Base-by-base conservation (phyloP, 2,888 invertebrate genomes). In the Mactromeris polynyma region DNA sequence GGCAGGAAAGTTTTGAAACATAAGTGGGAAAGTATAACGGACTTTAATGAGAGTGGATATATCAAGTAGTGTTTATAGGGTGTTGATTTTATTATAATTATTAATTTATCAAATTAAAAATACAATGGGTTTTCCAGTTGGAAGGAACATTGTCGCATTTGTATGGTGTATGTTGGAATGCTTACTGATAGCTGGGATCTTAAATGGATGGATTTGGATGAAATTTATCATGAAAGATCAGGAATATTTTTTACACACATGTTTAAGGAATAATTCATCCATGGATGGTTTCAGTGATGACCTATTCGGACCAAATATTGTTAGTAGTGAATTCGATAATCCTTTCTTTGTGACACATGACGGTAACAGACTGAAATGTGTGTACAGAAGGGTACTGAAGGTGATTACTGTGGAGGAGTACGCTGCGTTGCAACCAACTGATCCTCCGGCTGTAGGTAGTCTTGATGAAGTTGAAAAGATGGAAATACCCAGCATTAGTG, bases 171-270 rank as follows among this genome's bases (percentile, higher is more conserved):
- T 94, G 7, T 80, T 95, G 38, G 95, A 95, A 78, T 95, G 95
- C 85, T 64, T 95, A 14, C 93, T 95, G 31, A 95, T 95, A 83
- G 90, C 94, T 36, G 95, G 95, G 11, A 88, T 95, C 3, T 92
- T 95, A n/a, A 93, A 95, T 58, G 95, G 95, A 54, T 95, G 95
- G 95, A 92, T 93, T 6, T 94, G 94, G 94, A 83, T 95, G 77
- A 84, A 93, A 38, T 86, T 93, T 21, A 92, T 94, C 17, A 87
- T 95, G 51, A 86, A 92, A 19, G 85, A 92, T n/a, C 94, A 95
- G 64, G 90, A 87, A 11, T 95, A 94, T 84, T 95, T 94, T 82
- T 81, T 93, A 9, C 88, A 92, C 17, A 73, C 89, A 31, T 95
- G 95, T 40, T 73, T 26, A 33, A 79, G 21, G 42, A 85, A 64